A percentile compares a stretch with the other conserved stretches of the same genome.
Evolutionary conservation across 2,888 invertebrate species (phyloP).

Genomic region (Geotrupes spiniger): DNA sequence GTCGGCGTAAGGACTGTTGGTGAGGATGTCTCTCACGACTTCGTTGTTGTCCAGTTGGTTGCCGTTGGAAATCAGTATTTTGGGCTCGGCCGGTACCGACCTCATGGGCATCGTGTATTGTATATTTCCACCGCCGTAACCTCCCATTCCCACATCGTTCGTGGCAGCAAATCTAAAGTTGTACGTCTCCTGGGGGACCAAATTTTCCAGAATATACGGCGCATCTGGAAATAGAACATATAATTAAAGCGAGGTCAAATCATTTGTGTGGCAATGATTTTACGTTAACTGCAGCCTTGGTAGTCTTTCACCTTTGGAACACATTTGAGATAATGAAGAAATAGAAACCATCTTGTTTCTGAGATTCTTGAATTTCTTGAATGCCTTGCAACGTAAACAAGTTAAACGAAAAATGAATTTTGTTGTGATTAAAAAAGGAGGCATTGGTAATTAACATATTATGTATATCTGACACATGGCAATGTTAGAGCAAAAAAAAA

Average conservation of each 20-base stretch:
- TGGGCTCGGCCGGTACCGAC: slow-evolving; percentile 73
- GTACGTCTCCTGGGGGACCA: slow-evolving; percentile 74
- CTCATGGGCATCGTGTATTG: slow-evolving; percentile 72
- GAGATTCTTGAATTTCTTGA: no score
- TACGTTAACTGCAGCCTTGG: no score
- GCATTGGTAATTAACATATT: no score
- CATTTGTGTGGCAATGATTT: no score
- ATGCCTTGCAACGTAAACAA: no score
- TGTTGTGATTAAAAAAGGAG: no score
- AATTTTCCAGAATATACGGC: slow-evolving; percentile 75
- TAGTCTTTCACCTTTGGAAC: no score
- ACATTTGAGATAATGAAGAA: neutral
- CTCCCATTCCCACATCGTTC: slow-evolving; percentile 79
- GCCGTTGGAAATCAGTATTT: slow-evolving; percentile 53
- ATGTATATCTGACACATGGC: no score
- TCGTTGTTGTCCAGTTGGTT: slow-evolving; percentile 45
- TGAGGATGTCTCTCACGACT: slow-evolving; percentile 52
- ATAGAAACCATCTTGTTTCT: neutral
- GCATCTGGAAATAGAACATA: slow-evolving; percentile 62
- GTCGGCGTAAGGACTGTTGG: slow-evolving; percentile 67
- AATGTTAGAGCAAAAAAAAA: no score
- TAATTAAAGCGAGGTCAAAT: no score
- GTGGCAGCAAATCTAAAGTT: slow-evolving; percentile 81
- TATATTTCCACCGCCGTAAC: slow-evolving; percentile 62
- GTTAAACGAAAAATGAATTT: no score